Percentiles rank a stretch among this genome's conserved stretches.
Evolutionary conservation across 2,888 invertebrate genomes (phyloP).

Genomic region (Exocentrus adspersus): DNA sequence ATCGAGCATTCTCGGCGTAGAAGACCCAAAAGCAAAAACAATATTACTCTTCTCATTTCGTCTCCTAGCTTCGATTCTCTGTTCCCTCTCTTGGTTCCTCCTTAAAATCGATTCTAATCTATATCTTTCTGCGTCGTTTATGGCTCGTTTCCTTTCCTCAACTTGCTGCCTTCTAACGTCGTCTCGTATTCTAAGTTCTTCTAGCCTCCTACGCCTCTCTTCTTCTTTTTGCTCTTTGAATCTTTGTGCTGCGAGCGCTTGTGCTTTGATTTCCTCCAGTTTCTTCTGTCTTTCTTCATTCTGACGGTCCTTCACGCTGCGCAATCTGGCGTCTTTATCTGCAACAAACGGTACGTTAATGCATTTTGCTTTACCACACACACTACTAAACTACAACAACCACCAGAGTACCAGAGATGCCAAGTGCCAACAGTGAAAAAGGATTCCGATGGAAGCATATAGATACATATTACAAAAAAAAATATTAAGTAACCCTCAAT

Average conservation of each 20-base stretch:
- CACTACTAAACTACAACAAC: no score
- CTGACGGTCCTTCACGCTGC: conserved; percentile 84
- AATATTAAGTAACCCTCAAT: no score
- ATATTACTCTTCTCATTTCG: conserved; percentile 79
- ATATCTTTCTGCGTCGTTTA: conserved; percentile 89
- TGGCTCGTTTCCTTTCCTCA: conserved; percentile 88
- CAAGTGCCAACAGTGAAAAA: no score
- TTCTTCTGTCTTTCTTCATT: conserved; percentile 90
- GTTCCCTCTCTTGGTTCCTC: conserved; percentile 72
- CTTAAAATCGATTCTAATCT: conserved; percentile 86
- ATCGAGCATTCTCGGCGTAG: conserved; percentile 87
- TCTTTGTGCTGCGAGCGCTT: conserved; percentile 88
- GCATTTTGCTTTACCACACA: background rate
- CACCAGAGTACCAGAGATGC: no score
- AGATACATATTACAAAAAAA: no score
- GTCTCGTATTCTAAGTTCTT: conserved; percentile 83
- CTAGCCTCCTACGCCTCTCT: conserved; percentile 82
- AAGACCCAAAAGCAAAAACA: conserved; percentile 92
- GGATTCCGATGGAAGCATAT: no score
- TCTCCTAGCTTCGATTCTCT: conserved; percentile 77
- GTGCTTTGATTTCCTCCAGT: conserved; percentile 88
- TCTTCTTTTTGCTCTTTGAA: conserved; percentile 90
- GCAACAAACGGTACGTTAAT: conserved; percentile 51
- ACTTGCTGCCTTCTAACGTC: conserved; percentile 77
- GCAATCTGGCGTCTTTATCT: conserved; percentile 74